These are phyloP conservation scores for Timandra comae DNA, from an alignment of 2,888 invertebrate species.

Conservation along the genomic window DNA sequence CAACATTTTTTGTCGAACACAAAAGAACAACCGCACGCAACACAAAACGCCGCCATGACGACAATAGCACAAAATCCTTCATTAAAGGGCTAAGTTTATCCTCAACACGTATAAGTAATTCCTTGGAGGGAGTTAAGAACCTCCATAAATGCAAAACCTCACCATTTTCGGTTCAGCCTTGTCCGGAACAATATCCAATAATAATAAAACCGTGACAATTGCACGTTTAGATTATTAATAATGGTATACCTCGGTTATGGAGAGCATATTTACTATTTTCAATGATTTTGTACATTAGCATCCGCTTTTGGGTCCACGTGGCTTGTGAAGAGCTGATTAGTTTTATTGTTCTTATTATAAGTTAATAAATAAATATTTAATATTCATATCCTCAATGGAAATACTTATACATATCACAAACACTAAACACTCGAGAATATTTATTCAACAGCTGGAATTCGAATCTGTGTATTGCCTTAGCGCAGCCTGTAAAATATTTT, in stretches of 20 bases:
- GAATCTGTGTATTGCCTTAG: too few relatives aligned
- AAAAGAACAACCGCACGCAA: too few relatives aligned
- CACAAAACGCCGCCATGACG: constrained; percentile 5
- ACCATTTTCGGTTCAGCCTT: constrained; percentile 60
- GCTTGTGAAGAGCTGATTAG: too few relatives aligned
- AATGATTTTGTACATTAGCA: constrained; percentile 26
- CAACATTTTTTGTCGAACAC: too few relatives aligned
- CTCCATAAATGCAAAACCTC: constrained; percentile 45
- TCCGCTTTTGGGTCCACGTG: constrained; percentile 10
- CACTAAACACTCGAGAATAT: too few relatives aligned
- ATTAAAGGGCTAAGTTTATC: constrained; percentile 31
- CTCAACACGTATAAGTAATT: constrained; percentile 29
- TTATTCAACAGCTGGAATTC: too few relatives aligned
- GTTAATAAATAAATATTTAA: constrained; percentile 18
- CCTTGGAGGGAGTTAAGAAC: constrained; percentile 32
- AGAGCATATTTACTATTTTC: constrained; percentile 28
- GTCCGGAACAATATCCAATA: constrained; percentile 69
- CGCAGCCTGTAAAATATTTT: too few relatives aligned
- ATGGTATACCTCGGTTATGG: constrained; percentile 32
- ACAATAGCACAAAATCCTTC: background rate
- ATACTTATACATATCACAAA: too few relatives aligned
- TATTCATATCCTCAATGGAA: too few relatives aligned
- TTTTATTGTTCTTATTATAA: too few relatives aligned
- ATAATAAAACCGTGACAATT: constrained; percentile 59
- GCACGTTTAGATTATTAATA: constrained; percentile 36